A percentile compares a stretch with the other conserved stretches of the same genome.
These are phyloP conservation scores for Itoplectis maculator DNA, from an alignment of 2,888 invertebrate genomes.

Conservation along the genomic window DNA sequence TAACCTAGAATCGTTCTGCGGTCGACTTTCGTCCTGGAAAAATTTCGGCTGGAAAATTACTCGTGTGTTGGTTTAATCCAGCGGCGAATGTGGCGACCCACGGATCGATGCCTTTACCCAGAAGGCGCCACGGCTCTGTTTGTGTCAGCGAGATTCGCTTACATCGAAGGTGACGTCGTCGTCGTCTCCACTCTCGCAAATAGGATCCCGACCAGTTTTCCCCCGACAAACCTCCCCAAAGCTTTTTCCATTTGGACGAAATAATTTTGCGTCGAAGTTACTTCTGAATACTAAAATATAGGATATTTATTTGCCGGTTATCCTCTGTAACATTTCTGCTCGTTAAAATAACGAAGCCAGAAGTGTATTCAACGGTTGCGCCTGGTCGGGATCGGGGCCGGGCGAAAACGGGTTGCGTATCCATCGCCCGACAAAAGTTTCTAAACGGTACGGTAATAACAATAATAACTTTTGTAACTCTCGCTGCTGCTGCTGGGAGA, in stretches of 20 bases:
- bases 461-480: constrained; percentile 84
- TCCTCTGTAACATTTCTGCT: neutral
- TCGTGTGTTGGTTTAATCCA: constrained; percentile 51
- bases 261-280: too few relatives aligned
- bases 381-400: constrained; percentile 7
- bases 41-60: constrained; percentile 69
- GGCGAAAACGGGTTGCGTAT: constrained; percentile 68
- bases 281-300: neutral
- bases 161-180: constrained; percentile 33
- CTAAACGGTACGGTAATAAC: constrained; percentile 84
- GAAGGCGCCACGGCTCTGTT: neutral
- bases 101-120: constrained; percentile 55
- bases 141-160: neutral
- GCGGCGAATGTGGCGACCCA: constrained; percentile 49
- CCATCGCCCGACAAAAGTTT: constrained; percentile 82
- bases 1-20: constrained; percentile 53
- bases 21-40: constrained; percentile 63
- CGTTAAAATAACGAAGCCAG: constrained; percentile 26
- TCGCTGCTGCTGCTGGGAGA: constrained; percentile 58
- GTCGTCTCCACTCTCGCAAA: constrained; percentile 71
- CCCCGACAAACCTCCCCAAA: too few relatives aligned
- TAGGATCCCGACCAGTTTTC: constrained; percentile 71
- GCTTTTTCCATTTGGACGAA: constrained; percentile 68
- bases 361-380: constrained; percentile 14
- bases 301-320: constrained; percentile 10